These are phyloP conservation scores for Rhagium mordax DNA, from an alignment of 2,888 invertebrate species.

Conservation along the genomic window DNA sequence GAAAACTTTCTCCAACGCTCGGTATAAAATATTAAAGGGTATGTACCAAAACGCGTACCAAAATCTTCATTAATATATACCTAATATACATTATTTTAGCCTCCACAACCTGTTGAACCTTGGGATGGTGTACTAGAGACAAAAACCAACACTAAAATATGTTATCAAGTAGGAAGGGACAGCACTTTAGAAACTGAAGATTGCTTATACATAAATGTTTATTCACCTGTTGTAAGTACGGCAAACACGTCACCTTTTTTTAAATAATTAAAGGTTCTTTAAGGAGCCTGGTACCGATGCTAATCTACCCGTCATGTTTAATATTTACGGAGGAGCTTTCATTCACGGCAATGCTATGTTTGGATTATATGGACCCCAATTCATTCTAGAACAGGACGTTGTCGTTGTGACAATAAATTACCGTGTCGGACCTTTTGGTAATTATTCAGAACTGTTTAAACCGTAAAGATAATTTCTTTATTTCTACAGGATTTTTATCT, in stretches of 20 bases:
- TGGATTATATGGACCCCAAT: slow-evolving; percentile 22
- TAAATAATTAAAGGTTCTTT: background rate
- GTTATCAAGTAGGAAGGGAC: slow-evolving; percentile 42
- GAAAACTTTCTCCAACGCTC: no score
- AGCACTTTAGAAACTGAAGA: slow-evolving; percentile 48
- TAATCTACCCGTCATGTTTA: slow-evolving; percentile 63
- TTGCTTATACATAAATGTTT: slow-evolving; percentile 53
- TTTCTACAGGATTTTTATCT: slow-evolving; percentile 56
- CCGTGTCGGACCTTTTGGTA: slow-evolving; percentile 57
- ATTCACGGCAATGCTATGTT: slow-evolving; percentile 44
- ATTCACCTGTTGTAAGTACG: slow-evolving; percentile 50
- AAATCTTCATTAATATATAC: no score
- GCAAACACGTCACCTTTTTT: background rate
- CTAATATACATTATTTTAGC: slow-evolving; percentile 41
- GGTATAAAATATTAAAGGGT: no score
- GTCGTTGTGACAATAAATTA: slow-evolving; percentile 57
- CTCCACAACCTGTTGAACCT: slow-evolving; percentile 47
- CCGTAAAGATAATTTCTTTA: no score
- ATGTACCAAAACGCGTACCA: no score
- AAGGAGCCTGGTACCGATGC: slow-evolving; percentile 31
- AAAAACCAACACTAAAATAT: slow-evolving; percentile 40
- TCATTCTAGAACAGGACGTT: slow-evolving; percentile 74
- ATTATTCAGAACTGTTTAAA: no score
- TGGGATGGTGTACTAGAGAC: slow-evolving; percentile 51
- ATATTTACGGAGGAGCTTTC: slow-evolving; percentile 67